Conservation (phyloP, 2,888 invertebrate species). For the Lucinisca nassula region DNA sequence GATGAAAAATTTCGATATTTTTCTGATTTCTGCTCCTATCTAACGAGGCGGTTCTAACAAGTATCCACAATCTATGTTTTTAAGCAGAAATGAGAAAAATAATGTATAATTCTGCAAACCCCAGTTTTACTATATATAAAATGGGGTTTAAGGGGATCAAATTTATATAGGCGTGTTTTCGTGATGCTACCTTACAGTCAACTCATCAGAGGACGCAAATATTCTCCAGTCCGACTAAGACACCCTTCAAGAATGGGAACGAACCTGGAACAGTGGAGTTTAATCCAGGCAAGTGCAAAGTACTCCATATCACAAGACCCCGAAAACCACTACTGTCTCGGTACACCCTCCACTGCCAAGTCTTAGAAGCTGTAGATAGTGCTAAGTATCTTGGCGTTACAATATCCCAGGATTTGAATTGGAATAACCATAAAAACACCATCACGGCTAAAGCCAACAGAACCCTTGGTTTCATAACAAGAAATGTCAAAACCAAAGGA, state of each 20-base stretch:
- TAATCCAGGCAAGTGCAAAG: not conserved
- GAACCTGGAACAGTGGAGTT: too few relatives aligned
- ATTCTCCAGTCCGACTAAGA: not conserved
- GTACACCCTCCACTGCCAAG: not conserved
- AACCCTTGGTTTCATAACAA: not conserved
- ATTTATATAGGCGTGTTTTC: too few relatives aligned
- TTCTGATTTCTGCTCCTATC: too few relatives aligned
- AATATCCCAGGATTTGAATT: not conserved
- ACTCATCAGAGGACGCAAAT: not conserved
- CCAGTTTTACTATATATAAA: too few relatives aligned
- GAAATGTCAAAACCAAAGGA: constrained; percentile 3
- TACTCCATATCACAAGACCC: not conserved
- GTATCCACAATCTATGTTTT: too few relatives aligned
- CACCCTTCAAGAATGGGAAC: not conserved
- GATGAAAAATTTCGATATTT: too few relatives aligned
- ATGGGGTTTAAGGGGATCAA: too few relatives aligned
- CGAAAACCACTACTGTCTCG: not conserved
- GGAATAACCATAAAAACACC: not conserved
- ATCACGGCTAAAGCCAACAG: not conserved
- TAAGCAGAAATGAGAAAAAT: too few relatives aligned
- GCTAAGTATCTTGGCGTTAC: not conserved
- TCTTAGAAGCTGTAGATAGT: not conserved
- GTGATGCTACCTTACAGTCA: not conserved
- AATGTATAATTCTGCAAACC: too few relatives aligned
- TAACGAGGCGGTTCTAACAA: too few relatives aligned